phyloP scores from a whole-genome alignment of 2,797 vertebrate species.

The Notoglanidium macrostoma region DNA sequence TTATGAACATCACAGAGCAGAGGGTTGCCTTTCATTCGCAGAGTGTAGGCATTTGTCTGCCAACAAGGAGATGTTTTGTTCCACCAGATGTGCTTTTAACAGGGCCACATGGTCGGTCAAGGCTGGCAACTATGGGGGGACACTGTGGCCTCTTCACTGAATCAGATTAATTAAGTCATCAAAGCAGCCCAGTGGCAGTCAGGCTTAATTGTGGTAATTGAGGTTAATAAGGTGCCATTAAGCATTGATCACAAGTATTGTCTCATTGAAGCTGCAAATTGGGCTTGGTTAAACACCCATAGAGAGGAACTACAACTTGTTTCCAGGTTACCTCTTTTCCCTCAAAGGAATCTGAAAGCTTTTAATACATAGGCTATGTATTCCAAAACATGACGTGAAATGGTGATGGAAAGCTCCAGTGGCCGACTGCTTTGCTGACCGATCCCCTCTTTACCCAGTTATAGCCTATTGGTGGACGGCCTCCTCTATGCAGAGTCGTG shows the following conservation, averaged over 20 bases:
- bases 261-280: constrained; percentile 81
- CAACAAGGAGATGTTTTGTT: constrained; percentile 75
- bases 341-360: constrained; percentile 16
- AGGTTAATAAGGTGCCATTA: constrained; percentile 84
- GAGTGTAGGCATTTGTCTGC: constrained; percentile 80
- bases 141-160: constrained; percentile 71
- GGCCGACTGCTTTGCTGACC: not conserved
- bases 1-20: constrained; percentile 79
- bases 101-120: constrained; percentile 78
- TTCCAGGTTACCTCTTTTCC: constrained; percentile 38
- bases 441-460: not conserved
- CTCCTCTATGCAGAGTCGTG: not conserved
- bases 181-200: constrained; percentile 80
- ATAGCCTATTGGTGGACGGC: not conserved
- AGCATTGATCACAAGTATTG: constrained; percentile 82
- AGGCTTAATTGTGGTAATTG: constrained; percentile 84
- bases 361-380: not conserved
- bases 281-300: constrained; percentile 79
- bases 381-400: not conserved
- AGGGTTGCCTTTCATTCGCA: constrained; percentile 75
- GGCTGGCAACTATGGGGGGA: constrained; percentile 63
- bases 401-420: not conserved
- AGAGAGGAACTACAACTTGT: constrained; percentile 59
- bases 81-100: constrained; percentile 79
- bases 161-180: constrained; percentile 85